Evolutionary conservation across 1,140 invertebrate genomes (phyloP).

Genomic region (Phocides pigmalion): DNA sequence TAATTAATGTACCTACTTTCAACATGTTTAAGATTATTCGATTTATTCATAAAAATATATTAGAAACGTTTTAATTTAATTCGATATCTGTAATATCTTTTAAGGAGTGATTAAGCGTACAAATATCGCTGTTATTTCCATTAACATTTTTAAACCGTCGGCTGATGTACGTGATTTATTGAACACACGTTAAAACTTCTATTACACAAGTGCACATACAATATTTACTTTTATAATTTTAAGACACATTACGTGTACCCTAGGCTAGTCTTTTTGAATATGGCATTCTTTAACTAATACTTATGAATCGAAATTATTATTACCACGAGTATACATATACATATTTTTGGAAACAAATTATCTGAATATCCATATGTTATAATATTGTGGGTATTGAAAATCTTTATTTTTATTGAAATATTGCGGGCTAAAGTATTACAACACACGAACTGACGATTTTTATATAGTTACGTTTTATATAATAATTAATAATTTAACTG

Average conservation of each 20-base stretch:
- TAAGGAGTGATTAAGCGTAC: background rate
- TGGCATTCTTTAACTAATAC: slow-evolving; percentile 25
- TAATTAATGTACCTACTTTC: no score
- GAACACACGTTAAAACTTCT: slow-evolving; percentile 22
- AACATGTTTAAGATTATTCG: background rate
- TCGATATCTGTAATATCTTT: background rate
- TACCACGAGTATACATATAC: background rate
- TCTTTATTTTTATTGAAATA: background rate
- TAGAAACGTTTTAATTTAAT: background rate
- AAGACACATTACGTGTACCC: slow-evolving; percentile 10
- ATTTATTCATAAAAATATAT: background rate
- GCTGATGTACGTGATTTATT: slow-evolving; percentile 18
- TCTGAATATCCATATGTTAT: background rate
- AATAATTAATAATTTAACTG: background rate
- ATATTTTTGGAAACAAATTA: background rate
- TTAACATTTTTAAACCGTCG: slow-evolving; percentile 9
- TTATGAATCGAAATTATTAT: background rate
- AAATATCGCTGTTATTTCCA: background rate
- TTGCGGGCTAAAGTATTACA: background rate
- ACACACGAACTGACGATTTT: background rate
- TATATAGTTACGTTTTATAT: background rate
- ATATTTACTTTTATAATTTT: slow-evolving; percentile 19
- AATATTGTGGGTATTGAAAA: background rate
- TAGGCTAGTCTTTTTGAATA: slow-evolving; percentile 31
- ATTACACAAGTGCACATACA: slow-evolving; percentile 21